Percentiles rank a stretch among this genome's conserved stretches.
Conservation (phyloP, 2,888 invertebrate species). For the Mesoligia furuncula region DNA sequence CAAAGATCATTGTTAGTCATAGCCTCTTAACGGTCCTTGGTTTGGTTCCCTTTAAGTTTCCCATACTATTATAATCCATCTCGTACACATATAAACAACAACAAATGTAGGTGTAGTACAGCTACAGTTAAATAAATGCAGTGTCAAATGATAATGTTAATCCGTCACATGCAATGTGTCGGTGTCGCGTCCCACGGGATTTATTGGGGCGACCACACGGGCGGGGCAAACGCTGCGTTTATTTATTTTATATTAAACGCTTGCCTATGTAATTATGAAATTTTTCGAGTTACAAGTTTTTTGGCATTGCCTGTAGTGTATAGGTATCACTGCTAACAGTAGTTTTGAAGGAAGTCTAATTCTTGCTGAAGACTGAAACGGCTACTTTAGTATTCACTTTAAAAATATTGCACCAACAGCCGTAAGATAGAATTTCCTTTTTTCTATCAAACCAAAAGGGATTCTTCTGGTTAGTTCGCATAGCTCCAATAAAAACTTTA, state of each 20-base stretch:
- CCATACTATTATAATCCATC: constrained; percentile 48
- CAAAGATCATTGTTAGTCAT: not conserved
- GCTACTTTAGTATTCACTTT: no score
- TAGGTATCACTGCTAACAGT: no score
- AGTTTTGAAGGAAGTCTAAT: not conserved
- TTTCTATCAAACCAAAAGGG: no score
- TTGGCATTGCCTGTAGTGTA: not conserved
- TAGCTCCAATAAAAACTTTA: not conserved
- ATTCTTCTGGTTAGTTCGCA: no score
- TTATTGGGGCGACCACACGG: constrained; percentile 75
- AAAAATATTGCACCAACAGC: not conserved
- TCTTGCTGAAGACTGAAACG: not conserved
- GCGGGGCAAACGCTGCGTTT: constrained; percentile 61
- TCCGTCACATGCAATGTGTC: constrained; percentile 87
- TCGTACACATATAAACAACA: constrained; percentile 53
- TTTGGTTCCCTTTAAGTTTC: constrained; percentile 13
- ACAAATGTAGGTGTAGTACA: constrained; percentile 61
- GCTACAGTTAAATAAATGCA: constrained; percentile 87
- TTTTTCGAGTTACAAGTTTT: not conserved
- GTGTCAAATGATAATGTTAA: constrained; percentile 90
- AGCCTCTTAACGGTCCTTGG: not conserved
- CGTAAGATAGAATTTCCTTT: not conserved
- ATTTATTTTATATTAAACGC: not conserved
- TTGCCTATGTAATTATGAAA: not conserved
- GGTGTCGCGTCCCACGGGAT: constrained; percentile 85